phyloP scores from a whole-genome alignment of 2,113 vertebrate genomes.

The Rissa tridactyla region DNA sequence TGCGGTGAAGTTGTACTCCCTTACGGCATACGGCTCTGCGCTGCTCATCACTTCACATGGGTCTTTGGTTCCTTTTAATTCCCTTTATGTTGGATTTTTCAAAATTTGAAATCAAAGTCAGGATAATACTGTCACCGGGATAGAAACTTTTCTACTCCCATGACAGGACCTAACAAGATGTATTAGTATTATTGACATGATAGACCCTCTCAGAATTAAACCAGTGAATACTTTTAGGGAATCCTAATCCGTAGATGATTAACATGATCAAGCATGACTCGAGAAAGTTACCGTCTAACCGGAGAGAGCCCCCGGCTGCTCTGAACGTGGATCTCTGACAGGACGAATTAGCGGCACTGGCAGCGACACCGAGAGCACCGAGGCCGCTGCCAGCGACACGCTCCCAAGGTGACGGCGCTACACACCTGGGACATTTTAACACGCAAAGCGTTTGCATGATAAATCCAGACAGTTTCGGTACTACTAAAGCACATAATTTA shows the following conservation, averaged over 20 bases:
- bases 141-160: background rate
- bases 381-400: background rate
- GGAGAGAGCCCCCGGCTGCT: background rate
- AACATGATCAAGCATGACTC: conserved; percentile 26
- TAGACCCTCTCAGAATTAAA: background rate
- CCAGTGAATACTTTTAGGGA: conserved; percentile 22
- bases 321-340: background rate
- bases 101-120: background rate
- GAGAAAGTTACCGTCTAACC: background rate
- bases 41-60: accelerated
- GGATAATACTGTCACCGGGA: background rate
- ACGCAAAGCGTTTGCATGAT: background rate
- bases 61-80: background rate
- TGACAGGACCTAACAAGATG: background rate
- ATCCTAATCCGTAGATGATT: conserved; percentile 30
- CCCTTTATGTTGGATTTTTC: background rate
- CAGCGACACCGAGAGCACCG: background rate
- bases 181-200: background rate
- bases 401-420: background rate
- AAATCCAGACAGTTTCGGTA: background rate
- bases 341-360: background rate
- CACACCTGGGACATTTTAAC: background rate
- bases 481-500: background rate
- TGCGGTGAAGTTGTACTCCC: accelerated
- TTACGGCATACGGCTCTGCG: accelerated